A percentile compares a stretch with the other conserved stretches of the same genome.
Conservation (phyloP, 2,113 vertebrate genomes). For the Poeciliopsis retropinna region DNA sequence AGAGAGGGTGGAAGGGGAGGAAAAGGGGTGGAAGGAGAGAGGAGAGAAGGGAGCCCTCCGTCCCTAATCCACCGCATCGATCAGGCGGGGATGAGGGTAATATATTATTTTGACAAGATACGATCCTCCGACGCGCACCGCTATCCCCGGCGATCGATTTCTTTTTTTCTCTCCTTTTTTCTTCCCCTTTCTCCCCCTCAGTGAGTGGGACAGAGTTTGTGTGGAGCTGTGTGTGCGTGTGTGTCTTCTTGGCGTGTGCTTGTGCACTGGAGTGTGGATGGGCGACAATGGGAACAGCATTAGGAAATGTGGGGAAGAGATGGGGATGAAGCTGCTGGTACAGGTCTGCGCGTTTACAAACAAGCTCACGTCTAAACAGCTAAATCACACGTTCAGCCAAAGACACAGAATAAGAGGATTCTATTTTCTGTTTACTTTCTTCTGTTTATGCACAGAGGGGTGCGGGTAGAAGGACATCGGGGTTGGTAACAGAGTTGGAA, state of each 20-base stretch:
- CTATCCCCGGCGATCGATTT: constrained; percentile 92
- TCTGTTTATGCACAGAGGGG: constrained; percentile 8
- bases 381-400: constrained; percentile 57
- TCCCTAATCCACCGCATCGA: constrained; percentile 97
- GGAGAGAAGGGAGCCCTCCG: constrained; percentile 78
- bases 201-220: constrained; percentile 79
- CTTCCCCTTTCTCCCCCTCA: constrained; percentile 78
- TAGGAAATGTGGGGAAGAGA: constrained; percentile 77
- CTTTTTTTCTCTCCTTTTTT: constrained; percentile 80
- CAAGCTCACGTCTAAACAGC: constrained; percentile 74
- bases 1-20: constrained; percentile 57
- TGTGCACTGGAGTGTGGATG: constrained; percentile 70
- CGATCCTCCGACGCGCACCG: constrained; percentile 91
- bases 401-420: constrained; percentile 42
- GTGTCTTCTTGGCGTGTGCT: constrained; percentile 49
- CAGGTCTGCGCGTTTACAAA: constrained; percentile 64
- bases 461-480: constrained; percentile 10
- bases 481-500: constrained; percentile 53
- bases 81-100: constrained; percentile 97
- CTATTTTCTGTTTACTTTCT: constrained; percentile 26
- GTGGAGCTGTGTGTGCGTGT: constrained; percentile 53
- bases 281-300: constrained; percentile 77
- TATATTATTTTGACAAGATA: constrained; percentile 99
- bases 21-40: constrained; percentile 63
- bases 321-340: constrained; percentile 68